phyloP scores from a whole-genome alignment of 2,888 invertebrate genomes.

The Eulithis prunata region DNA sequence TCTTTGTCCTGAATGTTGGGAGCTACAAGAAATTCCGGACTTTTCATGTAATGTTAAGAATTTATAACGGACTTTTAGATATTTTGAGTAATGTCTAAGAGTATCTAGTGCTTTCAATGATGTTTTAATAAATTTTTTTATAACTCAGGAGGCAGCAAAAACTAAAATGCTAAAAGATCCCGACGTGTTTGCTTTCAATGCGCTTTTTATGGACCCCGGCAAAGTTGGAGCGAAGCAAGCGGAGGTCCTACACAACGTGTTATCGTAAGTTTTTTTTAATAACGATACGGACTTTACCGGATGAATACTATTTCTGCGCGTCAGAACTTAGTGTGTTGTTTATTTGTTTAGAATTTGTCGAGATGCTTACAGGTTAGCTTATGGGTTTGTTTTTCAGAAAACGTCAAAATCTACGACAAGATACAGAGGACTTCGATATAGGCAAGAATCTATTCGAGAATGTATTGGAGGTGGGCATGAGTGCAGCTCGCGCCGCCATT shows the following conservation, averaged over 20 bases:
- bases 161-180: slow-evolving; percentile 79
- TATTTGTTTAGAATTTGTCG: neutral
- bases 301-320: too few relatives aligned
- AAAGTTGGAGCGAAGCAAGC: slow-evolving; percentile 71
- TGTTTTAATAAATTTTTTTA: neutral
- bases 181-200: slow-evolving; percentile 83
- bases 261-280: slow-evolving; percentile 24
- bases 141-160: slow-evolving; percentile 61
- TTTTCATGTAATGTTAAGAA: too few relatives aligned
- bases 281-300: too few relatives aligned
- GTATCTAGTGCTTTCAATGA: too few relatives aligned
- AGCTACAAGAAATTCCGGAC: too few relatives aligned
- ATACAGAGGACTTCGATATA: slow-evolving; percentile 7
- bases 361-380: neutral
- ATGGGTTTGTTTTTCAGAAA: slow-evolving; percentile 54
- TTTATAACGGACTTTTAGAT: too few relatives aligned
- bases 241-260: slow-evolving; percentile 51
- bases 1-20: too few relatives aligned
- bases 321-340: too few relatives aligned
- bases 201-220: slow-evolving; percentile 80
- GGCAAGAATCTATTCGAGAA: slow-evolving; percentile 75
- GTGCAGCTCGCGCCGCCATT: slow-evolving; percentile 82
- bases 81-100: too few relatives aligned
- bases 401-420: slow-evolving; percentile 56
- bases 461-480: slow-evolving; percentile 79